These are phyloP conservation scores for Melinopterus prodromus DNA, from an alignment of 2,888 invertebrate species.

Conservation along the genomic window DNA sequence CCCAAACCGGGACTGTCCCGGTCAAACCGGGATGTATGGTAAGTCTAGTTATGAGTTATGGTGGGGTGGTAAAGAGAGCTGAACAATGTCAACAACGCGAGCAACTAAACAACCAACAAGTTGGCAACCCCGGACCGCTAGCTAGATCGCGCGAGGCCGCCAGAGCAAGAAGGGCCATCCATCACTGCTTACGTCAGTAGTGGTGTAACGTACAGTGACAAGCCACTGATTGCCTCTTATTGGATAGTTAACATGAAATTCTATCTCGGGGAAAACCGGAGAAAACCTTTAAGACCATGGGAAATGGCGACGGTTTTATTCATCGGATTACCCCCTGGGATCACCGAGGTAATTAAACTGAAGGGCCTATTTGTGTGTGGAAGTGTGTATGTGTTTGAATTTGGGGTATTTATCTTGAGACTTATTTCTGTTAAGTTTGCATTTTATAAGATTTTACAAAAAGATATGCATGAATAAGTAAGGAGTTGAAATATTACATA, in stretches of 20 bases:
- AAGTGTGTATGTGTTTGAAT: too few species aligned
- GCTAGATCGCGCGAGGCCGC: conserved; percentile 5
- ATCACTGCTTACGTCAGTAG: conserved; percentile 58
- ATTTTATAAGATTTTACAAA: too few species aligned
- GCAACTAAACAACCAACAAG: conserved; percentile 56
- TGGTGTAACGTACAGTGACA: conserved; percentile 60
- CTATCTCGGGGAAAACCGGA: conserved; percentile 29
- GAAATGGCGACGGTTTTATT: not conserved
- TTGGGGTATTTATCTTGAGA: not conserved
- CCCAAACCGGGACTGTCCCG: too few species aligned
- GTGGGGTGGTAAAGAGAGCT: conserved; percentile 20
- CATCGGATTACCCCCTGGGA: conserved; percentile 5
- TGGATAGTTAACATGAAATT: conserved; percentile 60
- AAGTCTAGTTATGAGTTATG: not conserved
- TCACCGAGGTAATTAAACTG: conserved; percentile 7
- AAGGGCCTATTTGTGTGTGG: not conserved
- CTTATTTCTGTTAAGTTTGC: too few species aligned
- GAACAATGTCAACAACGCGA: conserved; percentile 46
- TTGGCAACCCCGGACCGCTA: conserved; percentile 51
- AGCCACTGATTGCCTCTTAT: conserved; percentile 65
- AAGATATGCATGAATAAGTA: too few species aligned
- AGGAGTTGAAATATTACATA: too few species aligned
- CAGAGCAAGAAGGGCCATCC: conserved; percentile 57
- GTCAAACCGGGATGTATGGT: too few species aligned
- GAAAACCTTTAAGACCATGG: conserved; percentile 16